These are phyloP conservation scores for Lycophotia porphyrea DNA, from an alignment of 2,888 invertebrate genomes.

Conservation along the genomic window DNA sequence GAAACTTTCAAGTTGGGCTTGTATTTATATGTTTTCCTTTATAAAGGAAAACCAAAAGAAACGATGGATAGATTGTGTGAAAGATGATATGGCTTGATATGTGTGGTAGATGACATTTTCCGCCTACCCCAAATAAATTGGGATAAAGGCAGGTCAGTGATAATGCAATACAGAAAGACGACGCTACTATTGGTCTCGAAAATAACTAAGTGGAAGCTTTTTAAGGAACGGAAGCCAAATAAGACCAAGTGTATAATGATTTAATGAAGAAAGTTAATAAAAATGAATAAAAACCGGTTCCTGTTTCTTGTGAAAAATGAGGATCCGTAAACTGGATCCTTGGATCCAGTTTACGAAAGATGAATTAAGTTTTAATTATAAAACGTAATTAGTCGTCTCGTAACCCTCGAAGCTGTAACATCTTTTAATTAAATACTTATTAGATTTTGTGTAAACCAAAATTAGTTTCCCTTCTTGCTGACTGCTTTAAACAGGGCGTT, in stretches of 20 bases:
- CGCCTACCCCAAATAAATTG: not conserved
- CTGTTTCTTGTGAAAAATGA: not conserved
- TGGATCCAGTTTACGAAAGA: not conserved
- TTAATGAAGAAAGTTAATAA: not conserved
- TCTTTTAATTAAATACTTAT: not conserved
- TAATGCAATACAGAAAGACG: not conserved
- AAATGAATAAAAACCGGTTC: not conserved
- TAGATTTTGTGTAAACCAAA: not conserved
- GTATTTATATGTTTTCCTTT: no score
- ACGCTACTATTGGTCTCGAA: not conserved
- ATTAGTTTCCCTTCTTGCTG: not conserved
- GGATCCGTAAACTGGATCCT: not conserved
- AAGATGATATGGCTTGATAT: no score
- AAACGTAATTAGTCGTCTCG: not conserved
- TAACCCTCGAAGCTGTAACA: not conserved
- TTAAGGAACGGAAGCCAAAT: not conserved
- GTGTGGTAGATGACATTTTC: not conserved
- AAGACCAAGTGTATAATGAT: not conserved
- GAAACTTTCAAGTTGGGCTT: no score
- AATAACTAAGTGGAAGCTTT: not conserved
- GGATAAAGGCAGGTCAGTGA: not conserved
- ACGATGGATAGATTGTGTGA: no score
- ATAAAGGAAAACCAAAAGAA: no score
- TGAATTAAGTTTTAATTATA: not conserved
- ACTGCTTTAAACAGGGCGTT: not conserved